Percentiles rank a stretch among this genome's conserved stretches.
phyloP scores from a whole-genome alignment of 2,888 invertebrate species.

The Yponomeuta malinellus region DNA sequence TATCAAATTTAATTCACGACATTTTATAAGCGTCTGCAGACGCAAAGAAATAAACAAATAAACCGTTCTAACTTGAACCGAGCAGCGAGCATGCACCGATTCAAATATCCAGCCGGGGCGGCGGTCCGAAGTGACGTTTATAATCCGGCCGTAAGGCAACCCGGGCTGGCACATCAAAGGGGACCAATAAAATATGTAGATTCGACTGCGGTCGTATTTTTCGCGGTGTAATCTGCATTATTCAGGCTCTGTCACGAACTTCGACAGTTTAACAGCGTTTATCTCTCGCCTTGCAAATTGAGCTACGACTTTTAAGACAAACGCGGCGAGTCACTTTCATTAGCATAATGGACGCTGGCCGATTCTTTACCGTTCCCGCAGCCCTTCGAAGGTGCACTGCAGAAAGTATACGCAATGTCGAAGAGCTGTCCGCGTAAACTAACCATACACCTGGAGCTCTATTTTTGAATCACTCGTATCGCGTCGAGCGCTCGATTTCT shows the following conservation, averaged over 20 bases:
- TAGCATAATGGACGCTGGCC: slow-evolving; percentile 32
- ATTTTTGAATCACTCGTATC: no score
- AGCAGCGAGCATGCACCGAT: slow-evolving; percentile 2
- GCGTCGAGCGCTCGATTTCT: no score
- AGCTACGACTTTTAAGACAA: slow-evolving; percentile 75
- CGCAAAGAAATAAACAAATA: background rate
- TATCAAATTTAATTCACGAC: no score
- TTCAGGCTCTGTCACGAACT: slow-evolving; percentile 76
- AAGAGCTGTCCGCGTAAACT: background rate
- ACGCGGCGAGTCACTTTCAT: slow-evolving; percentile 62
- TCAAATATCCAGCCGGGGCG: background rate
- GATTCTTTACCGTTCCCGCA: slow-evolving; percentile 43
- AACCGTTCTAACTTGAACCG: background rate
- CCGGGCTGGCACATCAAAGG: slow-evolving; percentile 34
- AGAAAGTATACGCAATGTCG: background rate
- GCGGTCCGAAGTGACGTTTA: background rate
- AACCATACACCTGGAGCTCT: no score
- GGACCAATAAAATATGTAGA: slow-evolving; percentile 75
- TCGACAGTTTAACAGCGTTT: slow-evolving; percentile 77
- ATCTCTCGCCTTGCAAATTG: slow-evolving; percentile 76
- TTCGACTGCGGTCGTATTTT: slow-evolving; percentile 74
- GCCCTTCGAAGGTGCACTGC: background rate
- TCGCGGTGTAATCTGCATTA: slow-evolving; percentile 75
- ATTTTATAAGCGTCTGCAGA: no score
- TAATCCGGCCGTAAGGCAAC: background rate